These are phyloP conservation scores for Urophycis tenuis DNA, from an alignment of 2,797 vertebrate genomes.

Conservation along the genomic window DNA sequence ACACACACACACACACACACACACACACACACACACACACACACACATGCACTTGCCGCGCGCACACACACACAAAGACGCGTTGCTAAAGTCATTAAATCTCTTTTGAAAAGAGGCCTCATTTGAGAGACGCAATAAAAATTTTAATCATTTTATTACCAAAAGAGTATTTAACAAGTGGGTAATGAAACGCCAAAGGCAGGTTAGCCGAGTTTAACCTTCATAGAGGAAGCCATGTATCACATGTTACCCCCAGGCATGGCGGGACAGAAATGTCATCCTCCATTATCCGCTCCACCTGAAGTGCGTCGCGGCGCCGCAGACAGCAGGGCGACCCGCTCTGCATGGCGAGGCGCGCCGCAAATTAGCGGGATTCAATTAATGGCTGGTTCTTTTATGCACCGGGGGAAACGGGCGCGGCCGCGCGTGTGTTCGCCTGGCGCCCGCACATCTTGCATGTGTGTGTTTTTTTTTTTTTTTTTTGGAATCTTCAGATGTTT, in stretches of 20 bases:
- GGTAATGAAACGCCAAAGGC: constrained; percentile 99
- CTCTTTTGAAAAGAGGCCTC: constrained; percentile 95
- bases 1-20: constrained; percentile 72
- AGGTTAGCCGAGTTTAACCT: constrained; percentile 99
- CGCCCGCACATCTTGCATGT: background rate
- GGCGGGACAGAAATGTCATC: constrained; percentile 97
- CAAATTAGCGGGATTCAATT: constrained; percentile 99
- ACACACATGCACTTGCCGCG: constrained; percentile 75
- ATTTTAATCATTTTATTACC: constrained; percentile 99
- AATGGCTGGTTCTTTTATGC: constrained; percentile 90
- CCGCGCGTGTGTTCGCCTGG: constrained; percentile 22
- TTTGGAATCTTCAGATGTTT: no score
- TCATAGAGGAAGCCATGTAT: constrained; percentile 99
- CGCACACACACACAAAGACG: constrained; percentile 74
- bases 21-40: constrained; percentile 72
- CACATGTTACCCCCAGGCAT: constrained; percentile 94
- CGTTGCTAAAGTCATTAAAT: constrained; percentile 95
- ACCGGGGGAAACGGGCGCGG: constrained; percentile 85
- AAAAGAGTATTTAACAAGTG: constrained; percentile 99
- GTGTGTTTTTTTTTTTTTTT: background rate
- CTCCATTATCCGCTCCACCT: constrained; percentile 92
- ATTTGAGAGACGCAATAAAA: constrained; percentile 99
- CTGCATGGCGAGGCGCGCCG: constrained; percentile 71
- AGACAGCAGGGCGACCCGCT: constrained; percentile 65
- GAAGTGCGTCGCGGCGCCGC: constrained; percentile 82